phyloP scores from a whole-genome alignment of 2,113 vertebrate genomes.

The Trogon melanurus region DNA sequence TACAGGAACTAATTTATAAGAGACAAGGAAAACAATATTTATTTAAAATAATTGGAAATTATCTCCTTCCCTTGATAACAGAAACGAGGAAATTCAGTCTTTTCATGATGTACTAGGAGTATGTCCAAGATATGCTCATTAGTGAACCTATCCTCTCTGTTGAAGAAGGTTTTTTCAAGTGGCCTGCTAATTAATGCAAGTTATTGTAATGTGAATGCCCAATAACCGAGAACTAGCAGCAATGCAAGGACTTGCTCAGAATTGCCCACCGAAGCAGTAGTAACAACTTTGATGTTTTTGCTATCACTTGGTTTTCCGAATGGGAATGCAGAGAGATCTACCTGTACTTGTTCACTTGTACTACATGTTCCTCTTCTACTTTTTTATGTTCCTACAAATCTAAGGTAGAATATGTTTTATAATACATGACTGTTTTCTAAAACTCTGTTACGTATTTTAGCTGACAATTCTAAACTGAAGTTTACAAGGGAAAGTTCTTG shows the following conservation, averaged over 20 bases:
- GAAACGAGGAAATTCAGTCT: neutral
- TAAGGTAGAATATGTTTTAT: neutral
- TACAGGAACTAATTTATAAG: neutral
- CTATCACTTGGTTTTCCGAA: neutral
- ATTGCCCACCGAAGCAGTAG: neutral
- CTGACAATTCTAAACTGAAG: slow-evolving; percentile 7
- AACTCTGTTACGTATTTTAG: neutral
- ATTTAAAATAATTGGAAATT: neutral
- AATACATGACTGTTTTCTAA: neutral
- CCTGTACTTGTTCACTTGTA: neutral
- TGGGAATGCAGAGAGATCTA: neutral
- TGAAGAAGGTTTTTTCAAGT: neutral
- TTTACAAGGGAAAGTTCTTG: slow-evolving; percentile 22
- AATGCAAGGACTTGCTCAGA: neutral
- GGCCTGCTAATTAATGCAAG: neutral
- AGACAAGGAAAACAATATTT: neutral
- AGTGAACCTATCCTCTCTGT: neutral
- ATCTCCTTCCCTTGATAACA: neutral
- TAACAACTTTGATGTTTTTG: neutral
- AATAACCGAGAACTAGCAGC: neutral
- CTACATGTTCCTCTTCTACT: neutral
- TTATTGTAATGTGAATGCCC: neutral
- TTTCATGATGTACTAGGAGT: neutral
- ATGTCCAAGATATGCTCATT: neutral
- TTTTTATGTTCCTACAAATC: neutral